Base-by-base conservation (phyloP, 1,140 invertebrate genomes). In the Micrasema longulum region DNA sequence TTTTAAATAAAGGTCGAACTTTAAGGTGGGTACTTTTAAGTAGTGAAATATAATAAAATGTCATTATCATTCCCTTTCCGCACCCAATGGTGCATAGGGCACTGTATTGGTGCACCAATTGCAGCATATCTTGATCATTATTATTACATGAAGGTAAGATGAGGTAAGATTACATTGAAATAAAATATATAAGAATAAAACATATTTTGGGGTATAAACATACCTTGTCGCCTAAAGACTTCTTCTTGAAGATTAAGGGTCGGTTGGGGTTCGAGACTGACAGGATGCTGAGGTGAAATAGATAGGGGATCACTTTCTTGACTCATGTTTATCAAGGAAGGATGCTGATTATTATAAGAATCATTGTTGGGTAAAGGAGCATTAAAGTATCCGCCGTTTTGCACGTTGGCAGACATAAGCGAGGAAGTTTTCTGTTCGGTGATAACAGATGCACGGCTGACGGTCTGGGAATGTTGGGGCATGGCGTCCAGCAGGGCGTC, bases 301-400 rank as follows among this genome's bases (percentile, higher is more conserved):
- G 86, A 82, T 7, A 88, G 73, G 52, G 83, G 84, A 79, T 87
- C 87, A 72, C 86, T 85, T 26, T 88, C 87, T 69, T 88, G 85
- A 48, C 78, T 78, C 53, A 82, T 76, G 18, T 64, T 71, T 22
- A 62, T 20, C 0, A 38, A 20, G 18, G 47, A 55, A 16, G 12
- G 53, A 14, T 18, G 53, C 18, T 53, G 65, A 53, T 12, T 57
- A 18, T 48, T 64, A 12, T 67, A 69, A 12, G 57, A 20, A 45
- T 63, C 41, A 23, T 63, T 63, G 16, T 38, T 6, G 4, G 36
- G 14, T 43, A 43, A 12, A 43, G 57, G 57, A 14, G 41, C 14
- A 63, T 63, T 83, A 62, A 83, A 85, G 74, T 84, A 85, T 23
- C 80, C 83, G 68, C 84, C 84, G 76, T 85, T 87, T 77, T 89